Conservation (phyloP, 2,113 vertebrate species). For the Psilopogon haemacephalus region DNA sequence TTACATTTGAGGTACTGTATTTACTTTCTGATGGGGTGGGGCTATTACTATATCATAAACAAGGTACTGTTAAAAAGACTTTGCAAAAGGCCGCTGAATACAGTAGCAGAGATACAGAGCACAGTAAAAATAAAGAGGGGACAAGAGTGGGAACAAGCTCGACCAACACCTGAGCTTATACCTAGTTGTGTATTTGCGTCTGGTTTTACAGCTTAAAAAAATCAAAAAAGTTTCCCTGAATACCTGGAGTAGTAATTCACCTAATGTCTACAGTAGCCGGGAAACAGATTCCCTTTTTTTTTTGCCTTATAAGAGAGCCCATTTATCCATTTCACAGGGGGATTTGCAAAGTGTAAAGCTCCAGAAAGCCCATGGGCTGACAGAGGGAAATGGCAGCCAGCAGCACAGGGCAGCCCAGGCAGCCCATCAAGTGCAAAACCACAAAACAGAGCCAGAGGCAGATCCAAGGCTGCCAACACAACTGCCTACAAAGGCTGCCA, state of each 20-base stretch:
- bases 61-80: neutral
- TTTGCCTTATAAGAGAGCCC: constrained; percentile 13
- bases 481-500: constrained; percentile 76
- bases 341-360: constrained; percentile 38
- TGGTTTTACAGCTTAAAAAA: neutral
- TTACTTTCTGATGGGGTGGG: neutral
- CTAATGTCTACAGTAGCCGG: neutral
- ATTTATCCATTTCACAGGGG: constrained; percentile 54
- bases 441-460: constrained; percentile 70
- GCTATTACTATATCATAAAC: neutral
- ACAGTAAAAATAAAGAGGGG: accelerated
- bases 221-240: constrained; percentile 30
- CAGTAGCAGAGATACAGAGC: neutral
- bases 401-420: constrained; percentile 64
- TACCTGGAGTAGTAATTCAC: constrained; percentile 15
- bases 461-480: constrained; percentile 69
- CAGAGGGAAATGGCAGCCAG: constrained; percentile 62
- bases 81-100: neutral
- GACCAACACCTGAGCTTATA: neutral
- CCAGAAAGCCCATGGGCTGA: constrained; percentile 57
- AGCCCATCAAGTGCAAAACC: constrained; percentile 65
- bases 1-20: neutral
- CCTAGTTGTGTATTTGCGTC: neutral
- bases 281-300: neutral
- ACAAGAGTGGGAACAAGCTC: accelerated